Conservation (phyloP, 2,888 invertebrate species). For the Drosophila nr. fundita region DNA sequence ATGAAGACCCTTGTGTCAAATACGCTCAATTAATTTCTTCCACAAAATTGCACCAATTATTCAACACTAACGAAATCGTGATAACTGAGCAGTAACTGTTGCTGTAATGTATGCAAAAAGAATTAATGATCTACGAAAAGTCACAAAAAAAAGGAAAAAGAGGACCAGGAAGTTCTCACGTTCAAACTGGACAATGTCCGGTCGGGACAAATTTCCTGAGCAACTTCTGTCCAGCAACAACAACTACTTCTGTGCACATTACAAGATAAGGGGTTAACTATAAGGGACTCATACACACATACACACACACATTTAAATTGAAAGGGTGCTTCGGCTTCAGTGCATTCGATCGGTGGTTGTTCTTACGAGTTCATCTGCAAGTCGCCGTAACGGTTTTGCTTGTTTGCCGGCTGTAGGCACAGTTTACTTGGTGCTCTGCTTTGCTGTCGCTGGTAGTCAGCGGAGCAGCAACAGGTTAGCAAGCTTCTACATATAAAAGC, state of each 20-base stretch:
- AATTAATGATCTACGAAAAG: slow-evolving; percentile 57
- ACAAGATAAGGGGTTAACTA: slow-evolving; percentile 38
- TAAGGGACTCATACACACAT: background rate
- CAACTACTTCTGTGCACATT: slow-evolving; percentile 26
- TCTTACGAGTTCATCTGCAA: slow-evolving; percentile 31
- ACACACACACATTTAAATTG: background rate
- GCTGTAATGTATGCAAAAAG: slow-evolving; percentile 38
- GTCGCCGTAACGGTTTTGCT: slow-evolving; percentile 23
- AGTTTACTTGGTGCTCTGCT: slow-evolving; percentile 6
- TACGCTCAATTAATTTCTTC: slow-evolving; percentile 69
- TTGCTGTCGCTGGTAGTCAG: slow-evolving; percentile 21
- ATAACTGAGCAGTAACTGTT: slow-evolving; percentile 29
- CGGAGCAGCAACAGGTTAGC: slow-evolving; percentile 41
- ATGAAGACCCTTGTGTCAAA: slow-evolving; percentile 20
- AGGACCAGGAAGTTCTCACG: slow-evolving; percentile 67
- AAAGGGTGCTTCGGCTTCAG: slow-evolving; percentile 20
- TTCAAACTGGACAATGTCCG: slow-evolving; percentile 72
- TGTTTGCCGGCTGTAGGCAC: slow-evolving; percentile 13
- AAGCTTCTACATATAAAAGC: slow-evolving; percentile 40
- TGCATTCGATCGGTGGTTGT: slow-evolving; percentile 46
- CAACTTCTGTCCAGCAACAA: slow-evolving; percentile 21
- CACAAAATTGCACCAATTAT: slow-evolving; percentile 68
- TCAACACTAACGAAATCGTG: slow-evolving; percentile 11
- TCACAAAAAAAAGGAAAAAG: slow-evolving; percentile 23
- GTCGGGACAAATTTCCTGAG: slow-evolving; percentile 26